Evolutionary conservation across 2,888 invertebrate species (phyloP), one percentile per base, ranked within the genome.

Genomic region (Hylaea fasciaria): DNA sequence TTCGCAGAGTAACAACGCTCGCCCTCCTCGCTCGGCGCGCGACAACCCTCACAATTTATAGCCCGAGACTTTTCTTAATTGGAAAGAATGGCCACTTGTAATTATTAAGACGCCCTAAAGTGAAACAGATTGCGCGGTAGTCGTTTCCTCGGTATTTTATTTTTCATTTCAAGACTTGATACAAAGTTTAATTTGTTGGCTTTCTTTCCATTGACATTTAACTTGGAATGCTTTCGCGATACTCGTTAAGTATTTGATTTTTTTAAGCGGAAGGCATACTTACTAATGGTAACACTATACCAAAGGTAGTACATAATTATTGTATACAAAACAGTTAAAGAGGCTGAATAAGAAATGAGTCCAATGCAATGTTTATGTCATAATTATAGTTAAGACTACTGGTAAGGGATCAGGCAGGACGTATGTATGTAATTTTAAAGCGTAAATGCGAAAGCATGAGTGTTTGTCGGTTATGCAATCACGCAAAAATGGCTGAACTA

Each of bases 41-140:
- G 88, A 86, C 90, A 87, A 82, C 90, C 87, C 90, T 88, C 84
- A 79, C 88, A 88, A 90, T 92, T 92, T 92, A 92, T 91, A 85
- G 89, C 87, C 81, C 79, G 85, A 87, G 91, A 90, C 89, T 90
- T 89, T 89, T 90, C 91, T 91, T 92, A 92, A 92, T 92, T 91
- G 91, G 90, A 91, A 91, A 89, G 88, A 91, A 92, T 90, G 90
- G 91, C 90, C 90, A 92, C 91, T 91, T 91, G 91, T 90, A 91
- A 91, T 92, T 91, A 91, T 91, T 91, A 91, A 91, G 90, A 88
- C 90, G 87, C 87, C 87, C 88, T 89, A 89, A 91, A 91, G 90
- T 90, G 91, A 91, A 91, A 91, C 91, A 91, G 91, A 92, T 92
- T 91, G 91, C 86, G 80, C 84, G 85, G 83, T 83, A 85, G 82